Percentiles rank a stretch among this genome's conserved stretches.
phyloP scores from a whole-genome alignment of 35 echinoderm and acorn worm genomes.

The Heliocidaris erythrogramma region DNA sequence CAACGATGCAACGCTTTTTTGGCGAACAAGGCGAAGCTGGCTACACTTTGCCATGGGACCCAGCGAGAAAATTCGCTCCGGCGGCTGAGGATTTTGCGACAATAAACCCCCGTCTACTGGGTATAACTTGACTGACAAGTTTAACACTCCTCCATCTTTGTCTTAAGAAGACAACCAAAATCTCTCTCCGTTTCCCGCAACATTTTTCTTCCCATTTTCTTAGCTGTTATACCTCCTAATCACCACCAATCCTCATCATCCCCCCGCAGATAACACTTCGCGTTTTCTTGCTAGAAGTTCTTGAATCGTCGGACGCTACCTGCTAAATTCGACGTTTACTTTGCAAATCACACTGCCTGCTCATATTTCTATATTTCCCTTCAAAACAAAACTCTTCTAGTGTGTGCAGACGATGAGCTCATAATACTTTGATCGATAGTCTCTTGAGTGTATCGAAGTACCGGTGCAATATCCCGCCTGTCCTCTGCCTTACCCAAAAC shows the following conservation, averaged over 20 bases:
- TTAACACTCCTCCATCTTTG: conserved; percentile 39
- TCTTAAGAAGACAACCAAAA: background rate
- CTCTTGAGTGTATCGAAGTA: conserved; percentile 29
- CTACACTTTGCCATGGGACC: conserved; percentile 34
- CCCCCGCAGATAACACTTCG: background rate
- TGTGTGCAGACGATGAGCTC: conserved; percentile 12
- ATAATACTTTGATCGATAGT: conserved; percentile 36
- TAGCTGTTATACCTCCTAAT: background rate
- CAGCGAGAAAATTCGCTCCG: background rate
- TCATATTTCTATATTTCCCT: background rate
- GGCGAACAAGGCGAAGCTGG: background rate
- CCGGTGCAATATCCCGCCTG: background rate
- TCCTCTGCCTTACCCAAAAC: background rate
- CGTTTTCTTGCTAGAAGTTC: background rate
- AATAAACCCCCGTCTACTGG: conserved; percentile 11
- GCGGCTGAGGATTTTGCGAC: conserved; percentile 30
- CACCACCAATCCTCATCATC: background rate
- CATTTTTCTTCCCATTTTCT: conserved; percentile 3
- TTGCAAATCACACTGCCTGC: background rate
- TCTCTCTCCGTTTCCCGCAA: background rate
- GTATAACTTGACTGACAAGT: conserved; percentile 42
- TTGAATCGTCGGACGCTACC: background rate
- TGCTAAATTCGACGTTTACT: conserved; percentile 34
- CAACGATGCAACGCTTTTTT: background rate
- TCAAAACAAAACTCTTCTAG: background rate